Evolutionary conservation across 53 echinoderm and acorn worm genomes (phyloP), one percentile per base, ranked within the genome.

Genomic region (Stichopus horrens): DNA sequence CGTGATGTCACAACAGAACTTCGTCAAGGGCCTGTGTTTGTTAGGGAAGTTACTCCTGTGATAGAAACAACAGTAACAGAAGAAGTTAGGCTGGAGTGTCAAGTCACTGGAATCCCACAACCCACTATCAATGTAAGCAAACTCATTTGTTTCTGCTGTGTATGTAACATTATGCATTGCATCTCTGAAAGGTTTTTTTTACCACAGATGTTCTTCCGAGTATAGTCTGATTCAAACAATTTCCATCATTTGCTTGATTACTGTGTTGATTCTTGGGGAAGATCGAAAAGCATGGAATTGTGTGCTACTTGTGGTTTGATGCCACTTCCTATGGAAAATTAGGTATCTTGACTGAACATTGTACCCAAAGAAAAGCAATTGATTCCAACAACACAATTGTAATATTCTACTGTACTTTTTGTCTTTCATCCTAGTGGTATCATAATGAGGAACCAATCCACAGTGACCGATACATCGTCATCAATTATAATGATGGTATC

Each of bases 1-100:
- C 80, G 74, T 18, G 87, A 92, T 52, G 92, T 90, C 22, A 91
- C 74, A 5, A 93, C 89, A 2, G 91, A 93, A 57, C 21, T 74
- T 58, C n/a, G 76, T n/a, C 74, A 94, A 86, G 94, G 90, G 19
- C 97, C 97, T 5, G 87, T 91, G 37, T 91, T 97, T 79, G 89
- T 95, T 79, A 84, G 88, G 81, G 92, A 93, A 58, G 73, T 97
- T 59, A 81, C 74, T 53, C 77, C 90, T 4, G 88, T 86, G 21
- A 77, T 91, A 13, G 86, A 90, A n/a, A 89, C 98, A 7, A 79
- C 90, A 23, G 76, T 92, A 4, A 91, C 75, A 4, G 90, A 94
- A 54, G 92, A 94, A 68, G 96, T 96, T 8, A 89, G 92, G 52
- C 88, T 97, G 68, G 98, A 96, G 76, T 97, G 98, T 88, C 94